A percentile compares a stretch with the other conserved stretches of the same genome.
Conservation (phyloP, 2,888 invertebrate species). For the Cryptocheilus praepositus region DNA sequence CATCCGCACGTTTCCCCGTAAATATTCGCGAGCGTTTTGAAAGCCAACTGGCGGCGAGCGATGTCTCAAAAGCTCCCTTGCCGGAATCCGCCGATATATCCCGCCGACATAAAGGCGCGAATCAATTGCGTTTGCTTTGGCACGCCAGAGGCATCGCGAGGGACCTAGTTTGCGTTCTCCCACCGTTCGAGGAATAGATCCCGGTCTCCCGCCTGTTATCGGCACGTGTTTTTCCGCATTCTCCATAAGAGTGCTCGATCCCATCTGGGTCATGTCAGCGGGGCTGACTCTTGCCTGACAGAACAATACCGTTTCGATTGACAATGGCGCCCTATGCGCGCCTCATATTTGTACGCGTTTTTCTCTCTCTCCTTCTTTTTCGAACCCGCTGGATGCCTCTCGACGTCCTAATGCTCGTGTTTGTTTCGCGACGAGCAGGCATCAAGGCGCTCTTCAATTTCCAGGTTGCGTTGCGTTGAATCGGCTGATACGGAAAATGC, state of each 20-base stretch:
- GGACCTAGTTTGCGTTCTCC: not conserved
- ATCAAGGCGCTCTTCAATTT: not conserved
- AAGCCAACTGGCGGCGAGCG: too few species aligned
- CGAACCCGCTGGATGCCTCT: slow-evolving; percentile 1
- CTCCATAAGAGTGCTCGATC: slow-evolving; percentile 52
- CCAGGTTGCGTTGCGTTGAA: too few species aligned
- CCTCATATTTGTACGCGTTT: slow-evolving; percentile 19
- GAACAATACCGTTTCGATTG: slow-evolving; percentile 56
- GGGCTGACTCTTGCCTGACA: slow-evolving; percentile 50
- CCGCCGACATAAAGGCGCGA: too few species aligned
- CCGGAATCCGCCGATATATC: too few species aligned
- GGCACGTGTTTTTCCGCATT: slow-evolving; percentile 42
- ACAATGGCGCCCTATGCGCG: slow-evolving; percentile 43
- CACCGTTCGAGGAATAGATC: too few species aligned
- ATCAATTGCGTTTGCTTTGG: too few species aligned
- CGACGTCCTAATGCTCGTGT: slow-evolving; percentile 6
- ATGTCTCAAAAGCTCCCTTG: too few species aligned
- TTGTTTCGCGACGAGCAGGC: not conserved
- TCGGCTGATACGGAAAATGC: too few species aligned
- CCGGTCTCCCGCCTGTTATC: slow-evolving; percentile 4
- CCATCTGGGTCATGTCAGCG: slow-evolving; percentile 60
- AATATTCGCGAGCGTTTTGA: too few species aligned
- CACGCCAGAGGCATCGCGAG: not conserved
- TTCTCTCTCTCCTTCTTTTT: slow-evolving; percentile 23
- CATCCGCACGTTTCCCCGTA: too few species aligned